These are phyloP conservation scores for Phrynosoma blainvillii DNA, from an alignment of 2,113 vertebrate species.

Conservation along the genomic window DNA sequence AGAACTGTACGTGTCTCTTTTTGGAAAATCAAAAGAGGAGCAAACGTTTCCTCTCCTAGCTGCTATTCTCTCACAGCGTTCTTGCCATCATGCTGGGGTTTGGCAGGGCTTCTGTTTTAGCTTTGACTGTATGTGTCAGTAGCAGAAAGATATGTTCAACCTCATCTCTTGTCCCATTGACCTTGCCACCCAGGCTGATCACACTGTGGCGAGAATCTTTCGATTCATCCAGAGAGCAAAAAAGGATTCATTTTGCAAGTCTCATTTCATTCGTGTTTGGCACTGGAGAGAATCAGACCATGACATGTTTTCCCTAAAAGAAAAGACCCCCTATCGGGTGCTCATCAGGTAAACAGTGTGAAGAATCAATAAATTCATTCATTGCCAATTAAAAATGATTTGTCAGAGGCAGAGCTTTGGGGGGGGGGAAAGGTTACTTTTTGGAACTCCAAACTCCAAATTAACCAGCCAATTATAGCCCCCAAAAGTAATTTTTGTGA, in stretches of 20 bases:
- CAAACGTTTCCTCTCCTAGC: background rate
- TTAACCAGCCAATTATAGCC: too few species aligned
- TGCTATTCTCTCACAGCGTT: background rate
- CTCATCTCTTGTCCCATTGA: constrained; percentile 54
- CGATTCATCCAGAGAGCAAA: constrained; percentile 28
- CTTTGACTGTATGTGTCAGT: background rate
- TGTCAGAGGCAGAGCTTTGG: background rate
- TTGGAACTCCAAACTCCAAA: too few species aligned
- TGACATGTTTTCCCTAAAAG: constrained; percentile 23
- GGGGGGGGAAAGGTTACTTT: background rate
- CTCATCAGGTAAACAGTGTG: background rate
- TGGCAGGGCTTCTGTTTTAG: background rate
- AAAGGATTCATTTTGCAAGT: constrained; percentile 44
- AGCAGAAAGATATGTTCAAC: constrained; percentile 39
- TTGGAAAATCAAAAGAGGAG: background rate
- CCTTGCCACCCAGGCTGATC: constrained; percentile 66
- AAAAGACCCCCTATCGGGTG: background rate
- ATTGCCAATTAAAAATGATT: constrained; percentile 6
- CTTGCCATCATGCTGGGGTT: constrained; percentile 46
- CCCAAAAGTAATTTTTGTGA: too few species aligned
- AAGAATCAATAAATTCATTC: constrained; percentile 6
- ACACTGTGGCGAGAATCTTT: constrained; percentile 32
- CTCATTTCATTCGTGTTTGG: constrained; percentile 34
- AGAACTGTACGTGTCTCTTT: constrained; percentile 1
- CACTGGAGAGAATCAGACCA: constrained; percentile 15